Evolutionary conservation across 2,888 invertebrate genomes (phyloP).

Genomic region (Melolontha melolontha): DNA sequence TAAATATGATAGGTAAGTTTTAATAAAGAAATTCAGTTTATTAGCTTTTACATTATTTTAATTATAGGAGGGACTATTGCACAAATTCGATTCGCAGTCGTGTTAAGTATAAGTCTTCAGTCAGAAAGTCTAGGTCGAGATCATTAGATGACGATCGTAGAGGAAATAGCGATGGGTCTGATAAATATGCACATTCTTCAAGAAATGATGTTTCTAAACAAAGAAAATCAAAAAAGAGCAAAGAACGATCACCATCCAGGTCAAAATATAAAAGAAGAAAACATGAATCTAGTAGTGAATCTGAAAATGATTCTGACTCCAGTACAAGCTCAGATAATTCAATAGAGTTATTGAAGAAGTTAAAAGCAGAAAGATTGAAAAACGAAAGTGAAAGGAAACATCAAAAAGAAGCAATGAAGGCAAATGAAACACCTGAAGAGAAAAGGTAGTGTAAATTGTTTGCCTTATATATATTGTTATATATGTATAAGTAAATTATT

Average conservation of each 20-base stretch:
- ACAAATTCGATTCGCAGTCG: neutral
- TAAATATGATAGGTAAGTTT: constrained; percentile 25
- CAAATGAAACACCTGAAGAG: constrained; percentile 95
- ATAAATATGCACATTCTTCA: constrained; percentile 15
- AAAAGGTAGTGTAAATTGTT: constrained; percentile 70
- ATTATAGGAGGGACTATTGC: neutral
- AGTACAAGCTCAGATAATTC: constrained; percentile 66
- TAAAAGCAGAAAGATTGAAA: constrained; percentile 78
- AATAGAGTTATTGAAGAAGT: constrained; percentile 75
- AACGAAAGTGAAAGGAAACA: constrained; percentile 75
- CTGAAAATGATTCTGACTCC: constrained; percentile 34
- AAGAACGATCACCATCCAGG: constrained; percentile 13
- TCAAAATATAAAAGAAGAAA: constrained; percentile 21
- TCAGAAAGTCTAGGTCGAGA: constrained; percentile 23
- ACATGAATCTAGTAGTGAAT: constrained; percentile 13
- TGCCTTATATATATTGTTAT: neutral
- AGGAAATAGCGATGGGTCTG: neutral
- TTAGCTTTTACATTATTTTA: neutral
- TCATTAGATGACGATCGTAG: constrained; percentile 11
- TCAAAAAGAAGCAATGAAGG: constrained; percentile 83
- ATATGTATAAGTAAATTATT: too few relatives aligned
- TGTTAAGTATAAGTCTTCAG: constrained; percentile 4
- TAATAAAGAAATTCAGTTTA: neutral
- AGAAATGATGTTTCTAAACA: constrained; percentile 1
- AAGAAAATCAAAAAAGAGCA: constrained; percentile 8